Conservation (phyloP, 2,888 invertebrate genomes). For the Meliscaeva auricollis region DNA sequence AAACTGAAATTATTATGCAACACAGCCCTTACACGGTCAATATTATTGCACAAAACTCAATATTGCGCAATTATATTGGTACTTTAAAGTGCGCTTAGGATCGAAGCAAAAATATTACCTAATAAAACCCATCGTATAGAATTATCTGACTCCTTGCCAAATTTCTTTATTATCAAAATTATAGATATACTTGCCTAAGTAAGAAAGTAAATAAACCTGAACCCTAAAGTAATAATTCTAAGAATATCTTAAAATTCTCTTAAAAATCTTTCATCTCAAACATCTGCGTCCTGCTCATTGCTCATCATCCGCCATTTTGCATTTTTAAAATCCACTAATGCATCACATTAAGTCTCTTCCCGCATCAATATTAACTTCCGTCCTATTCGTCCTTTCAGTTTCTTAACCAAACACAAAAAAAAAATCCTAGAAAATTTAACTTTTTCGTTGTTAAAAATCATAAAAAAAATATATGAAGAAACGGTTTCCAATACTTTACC, state of each 20-base stretch:
- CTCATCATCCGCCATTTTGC: slow-evolving; percentile 50
- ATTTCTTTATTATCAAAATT: no score
- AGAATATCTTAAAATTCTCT: not conserved
- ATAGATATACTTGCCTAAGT: no score
- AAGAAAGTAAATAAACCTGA: no score
- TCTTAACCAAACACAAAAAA: slow-evolving; percentile 11
- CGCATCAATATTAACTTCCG: slow-evolving; percentile 42
- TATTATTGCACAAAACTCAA: no score
- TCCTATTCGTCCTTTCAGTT: slow-evolving; percentile 10
- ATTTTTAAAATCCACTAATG: slow-evolving; percentile 76
- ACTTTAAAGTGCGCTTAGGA: no score
- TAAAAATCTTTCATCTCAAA: slow-evolving; percentile 6
- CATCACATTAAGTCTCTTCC: slow-evolving; percentile 70
- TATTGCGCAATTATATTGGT: no score
- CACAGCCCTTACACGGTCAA: no score
- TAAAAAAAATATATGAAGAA: slow-evolving; percentile 8
- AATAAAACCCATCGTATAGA: no score
- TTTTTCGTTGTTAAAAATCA: slow-evolving; percentile 58
- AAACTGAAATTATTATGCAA: no score
- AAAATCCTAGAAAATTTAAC: slow-evolving; percentile 55
- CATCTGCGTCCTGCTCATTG: slow-evolving; percentile 57
- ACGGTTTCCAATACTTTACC: slow-evolving; percentile 66
- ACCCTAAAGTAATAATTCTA: not conserved
- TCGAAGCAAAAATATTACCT: no score
- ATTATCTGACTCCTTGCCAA: no score